Percentiles rank a stretch among this genome's conserved stretches.
Evolutionary conservation across 2,888 invertebrate species (phyloP).

Genomic region (Dorcus hopei): DNA sequence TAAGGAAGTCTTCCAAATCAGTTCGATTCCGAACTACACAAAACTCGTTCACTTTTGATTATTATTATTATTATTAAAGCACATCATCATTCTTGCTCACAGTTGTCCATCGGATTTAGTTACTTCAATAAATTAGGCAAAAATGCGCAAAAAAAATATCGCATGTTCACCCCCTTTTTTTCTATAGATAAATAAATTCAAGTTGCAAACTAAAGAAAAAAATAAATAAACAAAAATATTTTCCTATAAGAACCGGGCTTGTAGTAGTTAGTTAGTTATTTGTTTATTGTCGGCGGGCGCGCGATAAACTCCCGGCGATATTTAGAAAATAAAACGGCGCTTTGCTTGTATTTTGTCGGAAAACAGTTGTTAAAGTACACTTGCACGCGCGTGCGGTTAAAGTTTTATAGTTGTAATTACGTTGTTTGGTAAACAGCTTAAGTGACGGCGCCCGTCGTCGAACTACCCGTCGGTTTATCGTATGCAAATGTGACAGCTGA

Average conservation of each 20-base stretch:
- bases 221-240: background rate
- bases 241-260: background rate
- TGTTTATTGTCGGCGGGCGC: background rate
- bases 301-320: background rate
- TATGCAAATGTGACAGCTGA: conserved; percentile 8
- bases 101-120: too few species aligned
- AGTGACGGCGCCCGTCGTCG: background rate
- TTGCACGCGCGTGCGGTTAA: background rate
- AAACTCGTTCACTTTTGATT: too few species aligned
- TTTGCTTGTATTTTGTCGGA: background rate
- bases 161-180: too few species aligned
- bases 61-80: too few species aligned
- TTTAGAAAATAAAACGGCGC: conserved; percentile 2
- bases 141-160: too few species aligned
- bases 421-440: conserved; percentile 7
- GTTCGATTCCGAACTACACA: too few species aligned
- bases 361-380: background rate
- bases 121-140: too few species aligned
- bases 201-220: too few species aligned
- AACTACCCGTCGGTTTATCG: background rate
- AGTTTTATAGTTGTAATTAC: conserved; percentile 5
- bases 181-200: too few species aligned
- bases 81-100: too few species aligned
- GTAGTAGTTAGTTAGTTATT: background rate
- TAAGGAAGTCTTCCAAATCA: background rate